Evolutionary conservation across 2,797 vertebrate genomes (phyloP).

Genomic region (Leptodactylus fallax): DNA sequence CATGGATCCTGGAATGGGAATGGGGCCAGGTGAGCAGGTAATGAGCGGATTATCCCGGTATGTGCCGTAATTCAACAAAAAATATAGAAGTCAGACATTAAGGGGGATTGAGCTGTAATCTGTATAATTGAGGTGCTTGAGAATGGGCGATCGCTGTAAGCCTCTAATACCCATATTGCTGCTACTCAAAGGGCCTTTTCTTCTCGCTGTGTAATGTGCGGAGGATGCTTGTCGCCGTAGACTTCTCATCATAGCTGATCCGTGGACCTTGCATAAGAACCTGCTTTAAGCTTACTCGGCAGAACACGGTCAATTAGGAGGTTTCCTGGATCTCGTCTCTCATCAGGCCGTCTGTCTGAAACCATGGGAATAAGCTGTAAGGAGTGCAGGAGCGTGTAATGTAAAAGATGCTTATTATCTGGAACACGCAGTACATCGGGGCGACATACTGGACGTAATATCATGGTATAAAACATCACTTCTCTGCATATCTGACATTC

Average conservation of each 20-base stretch:
- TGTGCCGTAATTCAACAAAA: constrained; percentile 13
- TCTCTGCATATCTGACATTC: constrained; percentile 13
- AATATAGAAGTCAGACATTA: constrained; percentile 34
- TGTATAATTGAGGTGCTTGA: constrained; percentile 38
- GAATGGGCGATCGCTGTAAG: constrained; percentile 26
- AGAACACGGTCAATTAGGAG: not conserved
- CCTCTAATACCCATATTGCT: constrained; percentile 36
- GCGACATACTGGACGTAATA: not conserved
- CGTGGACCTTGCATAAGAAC: constrained; percentile 1
- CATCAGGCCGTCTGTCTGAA: not conserved
- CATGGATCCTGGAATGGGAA: constrained; percentile 17
- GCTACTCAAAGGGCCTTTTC: constrained; percentile 36
- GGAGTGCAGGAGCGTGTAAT: not conserved
- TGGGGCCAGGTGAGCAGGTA: constrained; percentile 23
- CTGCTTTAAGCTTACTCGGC: constrained; percentile 3
- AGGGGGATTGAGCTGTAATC: constrained; percentile 35
- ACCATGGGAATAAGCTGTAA: constrained; percentile 5
- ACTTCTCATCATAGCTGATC: not conserved
- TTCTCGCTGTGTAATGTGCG: constrained; percentile 16
- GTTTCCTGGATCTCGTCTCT: constrained; percentile 32
- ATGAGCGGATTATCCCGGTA: constrained; percentile 36
- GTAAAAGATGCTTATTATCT: constrained; percentile 9
- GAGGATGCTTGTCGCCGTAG: constrained; percentile 2
- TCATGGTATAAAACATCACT: not conserved
- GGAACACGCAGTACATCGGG: not conserved